A percentile compares a stretch with the other conserved stretches of the same genome.
Conservation (phyloP, 2,113 vertebrate species). For the Ahaetulla prasina region DNA sequence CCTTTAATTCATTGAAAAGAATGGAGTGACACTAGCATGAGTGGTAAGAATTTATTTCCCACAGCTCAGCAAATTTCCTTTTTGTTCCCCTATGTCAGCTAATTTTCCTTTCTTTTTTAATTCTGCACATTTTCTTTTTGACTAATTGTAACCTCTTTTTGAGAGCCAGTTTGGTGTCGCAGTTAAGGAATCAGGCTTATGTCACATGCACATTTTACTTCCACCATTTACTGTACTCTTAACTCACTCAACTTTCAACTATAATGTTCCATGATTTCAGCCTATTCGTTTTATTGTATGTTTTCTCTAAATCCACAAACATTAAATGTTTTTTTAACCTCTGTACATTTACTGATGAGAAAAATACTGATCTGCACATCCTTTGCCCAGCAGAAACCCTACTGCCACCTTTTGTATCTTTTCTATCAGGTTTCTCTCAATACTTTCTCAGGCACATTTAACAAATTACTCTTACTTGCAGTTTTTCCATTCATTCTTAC, state of each 20-base stretch:
- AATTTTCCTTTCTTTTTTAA: conserved; percentile 1
- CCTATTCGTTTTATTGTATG: background rate
- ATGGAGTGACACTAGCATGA: background rate
- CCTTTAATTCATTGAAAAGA: conserved; percentile 5
- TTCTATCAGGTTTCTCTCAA: background rate
- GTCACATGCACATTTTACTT: background rate
- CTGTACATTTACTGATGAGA: background rate
- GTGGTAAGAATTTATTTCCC: background rate
- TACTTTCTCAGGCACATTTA: background rate
- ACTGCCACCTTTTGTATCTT: background rate
- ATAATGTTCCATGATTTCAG: background rate
- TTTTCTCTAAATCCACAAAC: background rate
- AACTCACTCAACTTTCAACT: background rate
- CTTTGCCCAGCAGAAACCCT: background rate
- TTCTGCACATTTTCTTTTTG: background rate
- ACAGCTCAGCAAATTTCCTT: conserved; percentile 8
- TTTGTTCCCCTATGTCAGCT: background rate
- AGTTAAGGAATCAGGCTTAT: background rate
- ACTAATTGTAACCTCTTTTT: background rate
- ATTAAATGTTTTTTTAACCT: background rate
- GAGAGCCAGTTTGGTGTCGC: background rate
- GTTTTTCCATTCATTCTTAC: background rate
- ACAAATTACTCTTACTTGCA: background rate
- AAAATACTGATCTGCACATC: background rate
- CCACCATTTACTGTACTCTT: background rate